Evolutionary conservation across 2,888 invertebrate genomes (phyloP).

Genomic region (Hirtodrosophila duncani): DNA sequence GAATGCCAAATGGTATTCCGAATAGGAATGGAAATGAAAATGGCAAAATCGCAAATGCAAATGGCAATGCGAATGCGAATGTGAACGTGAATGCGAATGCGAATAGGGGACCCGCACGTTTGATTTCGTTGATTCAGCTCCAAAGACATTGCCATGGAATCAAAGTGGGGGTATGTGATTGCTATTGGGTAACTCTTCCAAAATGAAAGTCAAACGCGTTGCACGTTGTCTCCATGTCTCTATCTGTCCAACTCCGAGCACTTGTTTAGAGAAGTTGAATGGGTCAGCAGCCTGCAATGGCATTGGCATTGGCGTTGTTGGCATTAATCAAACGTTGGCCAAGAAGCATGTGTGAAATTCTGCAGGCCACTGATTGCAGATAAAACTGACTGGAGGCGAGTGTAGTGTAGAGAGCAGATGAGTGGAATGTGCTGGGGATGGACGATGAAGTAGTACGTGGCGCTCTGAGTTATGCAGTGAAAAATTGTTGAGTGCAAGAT

Average conservation of each 20-base stretch:
- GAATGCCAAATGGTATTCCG: constrained; percentile 68
- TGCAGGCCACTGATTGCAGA: constrained; percentile 60
- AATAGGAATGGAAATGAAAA: constrained; percentile 55
- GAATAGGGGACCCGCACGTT: constrained; percentile 51
- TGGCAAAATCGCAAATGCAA: constrained; percentile 38
- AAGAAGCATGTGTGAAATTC: constrained; percentile 64
- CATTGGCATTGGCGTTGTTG: constrained; percentile 18
- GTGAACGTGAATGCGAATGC: constrained; percentile 34
- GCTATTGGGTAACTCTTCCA: constrained; percentile 5
- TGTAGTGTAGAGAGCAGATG: not conserved
- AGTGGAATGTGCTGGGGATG: not conserved
- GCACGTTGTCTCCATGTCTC: too few relatives aligned
- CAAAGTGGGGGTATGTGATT: too few relatives aligned
- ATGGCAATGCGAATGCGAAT: constrained; percentile 49
- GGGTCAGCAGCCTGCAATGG: too few relatives aligned
- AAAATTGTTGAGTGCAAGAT: constrained; percentile 60
- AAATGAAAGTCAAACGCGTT: constrained; percentile 28
- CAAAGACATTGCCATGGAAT: constrained; percentile 10
- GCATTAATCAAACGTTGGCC: constrained; percentile 65
- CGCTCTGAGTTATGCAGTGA: constrained; percentile 65
- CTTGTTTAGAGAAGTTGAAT: constrained; percentile 32
- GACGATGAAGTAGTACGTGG: constrained; percentile 39
- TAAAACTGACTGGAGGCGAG: constrained; percentile 15
- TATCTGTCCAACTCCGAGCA: constrained; percentile 7
- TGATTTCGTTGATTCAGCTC: constrained; percentile 55